A percentile compares a stretch with the other conserved stretches of the same genome.
These are phyloP conservation scores for Scolanthus callimorphus DNA, from an alignment of 92 coral and sea anemone genomes.

Conservation along the genomic window DNA sequence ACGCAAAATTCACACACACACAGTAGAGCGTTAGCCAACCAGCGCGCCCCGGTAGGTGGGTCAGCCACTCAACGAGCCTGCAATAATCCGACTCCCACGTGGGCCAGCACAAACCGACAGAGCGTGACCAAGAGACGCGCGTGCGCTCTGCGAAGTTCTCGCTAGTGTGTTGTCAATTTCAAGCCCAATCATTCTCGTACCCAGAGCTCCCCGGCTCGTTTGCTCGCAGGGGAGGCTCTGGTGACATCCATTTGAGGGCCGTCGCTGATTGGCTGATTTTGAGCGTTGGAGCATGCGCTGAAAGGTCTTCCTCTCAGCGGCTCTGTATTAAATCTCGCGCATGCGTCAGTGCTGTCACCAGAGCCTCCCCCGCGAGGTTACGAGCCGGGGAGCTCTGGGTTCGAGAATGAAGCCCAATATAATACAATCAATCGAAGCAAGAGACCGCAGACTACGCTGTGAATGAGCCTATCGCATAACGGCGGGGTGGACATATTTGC, in stretches of 20 bases:
- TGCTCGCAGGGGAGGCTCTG: too few relatives aligned
- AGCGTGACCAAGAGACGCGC: slow-evolving; percentile 92
- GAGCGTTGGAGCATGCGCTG: too few relatives aligned
- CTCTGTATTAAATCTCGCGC: too few relatives aligned
- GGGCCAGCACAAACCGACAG: slow-evolving; percentile 85
- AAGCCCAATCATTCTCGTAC: too few relatives aligned
- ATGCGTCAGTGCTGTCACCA: too few relatives aligned
- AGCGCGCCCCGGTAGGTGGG: slow-evolving; percentile 92
- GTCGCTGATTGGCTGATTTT: too few relatives aligned
- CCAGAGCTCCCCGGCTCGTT: too few relatives aligned
- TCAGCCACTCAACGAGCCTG: slow-evolving; percentile 75
- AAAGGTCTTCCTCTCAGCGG: too few relatives aligned
- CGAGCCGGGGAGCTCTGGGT: too few relatives aligned
- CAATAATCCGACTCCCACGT: slow-evolving; percentile 90
- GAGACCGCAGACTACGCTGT: slow-evolving; percentile 73
- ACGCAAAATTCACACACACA: slow-evolving; percentile 70
- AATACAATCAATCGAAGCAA: slow-evolving; percentile 29
- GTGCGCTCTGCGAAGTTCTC: slow-evolving; percentile 58
- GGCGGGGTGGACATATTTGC: slow-evolving; percentile 1
- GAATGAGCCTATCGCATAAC: slow-evolving; percentile 6
- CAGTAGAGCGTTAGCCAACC: slow-evolving; percentile 74
- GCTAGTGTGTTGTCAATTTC: slow-evolving; percentile 79
- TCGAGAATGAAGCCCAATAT: too few relatives aligned
- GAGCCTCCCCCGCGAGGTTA: too few relatives aligned
- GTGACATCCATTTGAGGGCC: too few relatives aligned